Evolutionary conservation across 2,797 vertebrate genomes (phyloP), one percentile per base, ranked within the genome.

Genomic region (Eidolon dupreanum): DNA sequence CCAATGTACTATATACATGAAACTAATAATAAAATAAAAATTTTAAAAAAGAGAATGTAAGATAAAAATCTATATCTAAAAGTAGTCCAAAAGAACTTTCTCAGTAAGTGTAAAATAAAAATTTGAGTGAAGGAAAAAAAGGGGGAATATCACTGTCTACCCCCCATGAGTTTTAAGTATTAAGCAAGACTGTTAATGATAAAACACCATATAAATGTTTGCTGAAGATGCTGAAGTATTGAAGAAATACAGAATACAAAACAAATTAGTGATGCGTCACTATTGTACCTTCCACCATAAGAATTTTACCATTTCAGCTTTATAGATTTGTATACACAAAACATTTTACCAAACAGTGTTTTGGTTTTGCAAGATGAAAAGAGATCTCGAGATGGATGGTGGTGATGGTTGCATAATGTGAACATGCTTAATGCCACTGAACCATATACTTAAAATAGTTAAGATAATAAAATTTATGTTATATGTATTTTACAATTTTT

Each of bases 261-360:
- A 49, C 36, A 24, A 75, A 93, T 36, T 6, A 33, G 20, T 51
- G 24, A 9, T 59, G n/a, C 12, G 7, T 75, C 59, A 28, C 59
- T 53, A 51, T 3, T 3, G 8, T 3, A 73, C 20, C 79, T 93
- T 74, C 65, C 63, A 59, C 8, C 71, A 2, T 59, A 57, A 85
- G 65, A 89, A 73, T 71, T 77, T 94, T 73, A 83, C 77, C 71
- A 53, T 71, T 51, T 63, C 70, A 57, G 36, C 63, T 87, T 70
- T 73, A 33, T 36, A 46, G 46, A 84, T 70, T 38, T 28, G 43
- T 71, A 16, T 8, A 38, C 13, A 13, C 8, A 26, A 84, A 86
- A n/a, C 51, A 61, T 55, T 79, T 92, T 38, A 46, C 17, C 51
- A 36, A 1, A 8, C 24, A 55, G 28, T 66, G 9, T 66, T 55